These are phyloP conservation scores for Apodemia duryi DNA, from an alignment of 2,888 invertebrate genomes.

Conservation along the genomic window DNA sequence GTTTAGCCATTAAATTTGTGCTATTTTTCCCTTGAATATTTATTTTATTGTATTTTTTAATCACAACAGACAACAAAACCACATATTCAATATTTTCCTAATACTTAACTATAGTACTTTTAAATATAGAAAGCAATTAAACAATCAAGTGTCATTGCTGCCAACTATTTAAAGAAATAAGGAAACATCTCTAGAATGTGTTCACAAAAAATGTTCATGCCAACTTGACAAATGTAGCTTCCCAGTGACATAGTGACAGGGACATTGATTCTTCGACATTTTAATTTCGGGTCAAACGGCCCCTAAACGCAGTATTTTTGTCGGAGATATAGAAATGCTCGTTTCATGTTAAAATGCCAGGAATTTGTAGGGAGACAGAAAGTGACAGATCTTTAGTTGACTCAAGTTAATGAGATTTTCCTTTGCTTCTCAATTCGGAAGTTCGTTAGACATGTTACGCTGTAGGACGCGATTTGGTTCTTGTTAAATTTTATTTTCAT, in stretches of 20 bases:
- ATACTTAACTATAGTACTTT: not conserved
- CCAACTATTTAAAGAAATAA: conserved; percentile 33
- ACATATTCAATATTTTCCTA: too few relatives aligned
- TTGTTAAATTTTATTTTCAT: too few relatives aligned
- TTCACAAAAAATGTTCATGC: conserved; percentile 45
- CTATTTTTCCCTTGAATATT: too few relatives aligned
- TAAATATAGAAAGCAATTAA: conserved; percentile 35
- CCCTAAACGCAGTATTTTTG: conserved; percentile 53
- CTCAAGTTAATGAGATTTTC: conserved; percentile 22
- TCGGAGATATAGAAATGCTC: conserved; percentile 40
- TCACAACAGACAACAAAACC: too few relatives aligned
- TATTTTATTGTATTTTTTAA: too few relatives aligned
- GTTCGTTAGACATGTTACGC: not conserved
- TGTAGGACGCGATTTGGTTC: too few relatives aligned
- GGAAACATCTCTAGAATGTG: conserved; percentile 28
- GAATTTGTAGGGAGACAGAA: conserved; percentile 34
- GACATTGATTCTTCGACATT: conserved; percentile 68
- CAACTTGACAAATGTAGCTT: conserved; percentile 52
- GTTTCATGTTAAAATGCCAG: conserved; percentile 30
- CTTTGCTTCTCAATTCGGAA: not conserved
- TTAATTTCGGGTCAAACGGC: conserved; percentile 76
- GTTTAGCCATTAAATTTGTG: too few relatives aligned
- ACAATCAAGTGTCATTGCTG: conserved; percentile 33
- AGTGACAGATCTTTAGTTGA: conserved; percentile 29
- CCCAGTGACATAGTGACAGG: conserved; percentile 51